These are phyloP conservation scores for Agapostemon virescens DNA, from an alignment of 2,888 invertebrate genomes.

Conservation along the genomic window DNA sequence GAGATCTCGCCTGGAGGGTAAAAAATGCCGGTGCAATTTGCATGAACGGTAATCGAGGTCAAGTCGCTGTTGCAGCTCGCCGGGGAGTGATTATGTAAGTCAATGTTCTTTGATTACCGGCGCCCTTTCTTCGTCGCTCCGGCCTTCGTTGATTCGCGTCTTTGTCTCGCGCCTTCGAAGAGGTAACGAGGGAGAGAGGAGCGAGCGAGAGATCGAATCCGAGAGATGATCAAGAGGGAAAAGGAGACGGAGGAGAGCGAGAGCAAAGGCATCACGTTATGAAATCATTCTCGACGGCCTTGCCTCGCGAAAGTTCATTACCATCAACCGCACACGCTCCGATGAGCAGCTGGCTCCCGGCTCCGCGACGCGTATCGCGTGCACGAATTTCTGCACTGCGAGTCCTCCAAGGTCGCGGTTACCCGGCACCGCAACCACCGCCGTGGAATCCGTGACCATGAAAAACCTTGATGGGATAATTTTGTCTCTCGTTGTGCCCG, in stretches of 20 bases:
- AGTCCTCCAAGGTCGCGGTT: slow-evolving; percentile 62
- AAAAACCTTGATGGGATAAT: slow-evolving; percentile 53
- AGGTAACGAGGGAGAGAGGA: not conserved
- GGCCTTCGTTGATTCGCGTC: slow-evolving; percentile 20
- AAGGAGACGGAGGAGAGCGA: slow-evolving; percentile 23
- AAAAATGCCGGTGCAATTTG: slow-evolving; percentile 45
- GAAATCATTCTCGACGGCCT: slow-evolving; percentile 78
- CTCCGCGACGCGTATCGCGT: slow-evolving; percentile 58
- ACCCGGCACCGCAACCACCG: slow-evolving; percentile 37
- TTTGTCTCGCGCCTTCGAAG: slow-evolving; percentile 4
- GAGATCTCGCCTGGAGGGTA: slow-evolving; percentile 40
- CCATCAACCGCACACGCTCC: slow-evolving; percentile 75
- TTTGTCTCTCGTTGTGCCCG: slow-evolving; percentile 31
- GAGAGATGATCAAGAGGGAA: slow-evolving; percentile 9
- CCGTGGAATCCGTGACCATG: slow-evolving; percentile 26
- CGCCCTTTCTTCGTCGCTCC: slow-evolving; percentile 25
- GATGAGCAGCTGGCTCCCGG: slow-evolving; percentile 61
- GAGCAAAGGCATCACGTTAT: slow-evolving; percentile 68
- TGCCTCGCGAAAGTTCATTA: slow-evolving; percentile 80
- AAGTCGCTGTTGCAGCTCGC: slow-evolving; percentile 39
- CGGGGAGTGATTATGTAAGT: slow-evolving; percentile 63
- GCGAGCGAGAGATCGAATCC: not conserved
- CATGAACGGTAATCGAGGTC: slow-evolving; percentile 58
- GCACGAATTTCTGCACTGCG: slow-evolving; percentile 67
- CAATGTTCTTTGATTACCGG: slow-evolving; percentile 49